Conservation (phyloP, 2,797 vertebrate species). For the Paguma larvata region DNA sequence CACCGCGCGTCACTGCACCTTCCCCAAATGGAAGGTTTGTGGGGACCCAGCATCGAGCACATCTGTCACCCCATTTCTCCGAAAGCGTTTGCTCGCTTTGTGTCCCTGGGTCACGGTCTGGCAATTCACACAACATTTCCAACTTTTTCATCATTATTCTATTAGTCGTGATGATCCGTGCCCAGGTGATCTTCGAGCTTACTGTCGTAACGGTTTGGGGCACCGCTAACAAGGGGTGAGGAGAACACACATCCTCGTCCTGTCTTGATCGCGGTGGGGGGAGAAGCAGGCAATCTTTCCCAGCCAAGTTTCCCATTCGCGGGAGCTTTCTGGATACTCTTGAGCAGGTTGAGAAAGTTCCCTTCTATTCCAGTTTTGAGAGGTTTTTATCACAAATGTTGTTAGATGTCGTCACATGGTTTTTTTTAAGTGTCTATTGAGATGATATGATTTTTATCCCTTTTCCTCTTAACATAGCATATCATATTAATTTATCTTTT, state of each 20-base stretch:
- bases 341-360: neutral
- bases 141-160: neutral
- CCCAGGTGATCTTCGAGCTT: neutral
- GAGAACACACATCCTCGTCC: neutral
- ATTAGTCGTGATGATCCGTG: neutral
- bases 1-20: neutral
- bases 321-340: neutral
- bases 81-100: neutral
- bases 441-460: neutral
- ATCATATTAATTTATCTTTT: neutral
- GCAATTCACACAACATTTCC: neutral
- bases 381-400: neutral
- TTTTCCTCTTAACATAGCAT: neutral
- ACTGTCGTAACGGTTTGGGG: neutral
- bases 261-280: neutral
- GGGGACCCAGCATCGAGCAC: rapidly evolving
- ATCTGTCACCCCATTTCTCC: neutral
- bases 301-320: neutral
- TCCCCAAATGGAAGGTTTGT: neutral
- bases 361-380: neutral
- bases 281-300: neutral
- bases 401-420: neutral
- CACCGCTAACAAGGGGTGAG: neutral
- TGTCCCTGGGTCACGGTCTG: neutral
- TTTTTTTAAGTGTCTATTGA: neutral